Evolutionary conservation across 2,113 vertebrate genomes (phyloP).

Genomic region (Mobula hypostoma): DNA sequence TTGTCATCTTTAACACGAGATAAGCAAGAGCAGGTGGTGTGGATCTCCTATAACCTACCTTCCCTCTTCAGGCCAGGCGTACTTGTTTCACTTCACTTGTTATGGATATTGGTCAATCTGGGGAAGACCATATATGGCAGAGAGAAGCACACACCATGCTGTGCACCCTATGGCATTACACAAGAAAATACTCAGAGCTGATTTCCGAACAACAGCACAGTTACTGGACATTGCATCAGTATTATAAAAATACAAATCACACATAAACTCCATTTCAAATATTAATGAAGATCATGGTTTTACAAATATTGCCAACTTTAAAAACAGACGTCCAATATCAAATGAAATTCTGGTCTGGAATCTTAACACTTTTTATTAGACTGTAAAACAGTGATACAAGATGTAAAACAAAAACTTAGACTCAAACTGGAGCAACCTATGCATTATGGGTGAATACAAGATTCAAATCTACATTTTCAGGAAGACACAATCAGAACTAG

Average conservation of each 20-base stretch:
- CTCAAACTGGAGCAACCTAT: not conserved
- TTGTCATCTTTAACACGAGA: not conserved
- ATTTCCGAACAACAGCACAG: not conserved
- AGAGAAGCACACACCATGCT: not conserved
- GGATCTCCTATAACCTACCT: not conserved
- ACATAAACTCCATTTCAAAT: not conserved
- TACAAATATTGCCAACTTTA: not conserved
- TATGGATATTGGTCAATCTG: not conserved
- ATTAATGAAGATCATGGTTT: not conserved
- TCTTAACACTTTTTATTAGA: not conserved
- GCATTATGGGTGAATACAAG: not conserved
- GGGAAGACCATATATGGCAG: not conserved
- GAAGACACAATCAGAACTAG: not conserved
- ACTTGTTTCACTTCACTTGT: not conserved
- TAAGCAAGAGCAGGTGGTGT: not conserved
- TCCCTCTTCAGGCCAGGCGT: not conserved
- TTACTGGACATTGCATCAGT: not conserved
- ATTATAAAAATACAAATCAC: not conserved
- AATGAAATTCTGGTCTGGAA: not conserved
- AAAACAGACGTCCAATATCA: no score
- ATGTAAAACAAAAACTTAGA: not conserved
- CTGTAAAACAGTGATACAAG: not conserved
- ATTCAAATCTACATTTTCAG: conserved; percentile 4
- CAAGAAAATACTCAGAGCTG: not conserved
- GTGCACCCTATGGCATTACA: not conserved